These are phyloP conservation scores for Falco peregrinus DNA, from an alignment of 2,797 vertebrate genomes.

Conservation along the genomic window DNA sequence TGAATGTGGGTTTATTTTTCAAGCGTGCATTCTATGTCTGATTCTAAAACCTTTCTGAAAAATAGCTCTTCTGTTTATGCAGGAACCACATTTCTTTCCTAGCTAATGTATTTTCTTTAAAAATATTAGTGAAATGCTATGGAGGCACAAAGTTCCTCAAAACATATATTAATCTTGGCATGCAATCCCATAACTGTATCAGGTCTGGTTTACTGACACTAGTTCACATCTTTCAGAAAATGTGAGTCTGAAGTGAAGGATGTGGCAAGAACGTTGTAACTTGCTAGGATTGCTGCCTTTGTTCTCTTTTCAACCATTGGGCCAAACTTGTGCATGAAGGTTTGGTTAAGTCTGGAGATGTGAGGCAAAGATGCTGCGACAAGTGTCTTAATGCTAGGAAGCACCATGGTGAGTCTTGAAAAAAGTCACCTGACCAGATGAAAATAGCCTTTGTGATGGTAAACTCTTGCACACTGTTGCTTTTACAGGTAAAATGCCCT, in stretches of 20 bases:
- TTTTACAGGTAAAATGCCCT: neutral
- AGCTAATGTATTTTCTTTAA: slow-evolving; percentile 47
- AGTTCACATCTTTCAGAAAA: neutral
- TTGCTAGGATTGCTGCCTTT: neutral
- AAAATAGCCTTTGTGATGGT: neutral
- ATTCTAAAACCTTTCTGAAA: slow-evolving; percentile 26
- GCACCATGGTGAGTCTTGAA: neutral
- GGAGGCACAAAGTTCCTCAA: neutral
- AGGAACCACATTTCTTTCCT: slow-evolving; percentile 39
- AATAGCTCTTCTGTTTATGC: slow-evolving; percentile 31
- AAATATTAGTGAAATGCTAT: slow-evolving; percentile 29
- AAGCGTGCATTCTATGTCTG: neutral
- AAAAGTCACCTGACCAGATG: neutral
- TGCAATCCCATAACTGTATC: neutral
- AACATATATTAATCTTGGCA: slow-evolving; percentile 19
- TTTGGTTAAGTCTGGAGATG: neutral
- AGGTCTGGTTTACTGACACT: neutral
- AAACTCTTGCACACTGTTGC: neutral
- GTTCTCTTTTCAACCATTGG: neutral
- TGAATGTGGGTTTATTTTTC: slow-evolving; percentile 52
- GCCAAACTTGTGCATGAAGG: neutral
- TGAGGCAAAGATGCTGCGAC: neutral
- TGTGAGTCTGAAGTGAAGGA: neutral
- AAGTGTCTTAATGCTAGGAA: neutral
- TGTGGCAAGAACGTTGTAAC: neutral